Percentiles rank a stretch among this genome's conserved stretches.
phyloP scores from a whole-genome alignment of 2,888 invertebrate genomes.

The Criorhina ranunculi region DNA sequence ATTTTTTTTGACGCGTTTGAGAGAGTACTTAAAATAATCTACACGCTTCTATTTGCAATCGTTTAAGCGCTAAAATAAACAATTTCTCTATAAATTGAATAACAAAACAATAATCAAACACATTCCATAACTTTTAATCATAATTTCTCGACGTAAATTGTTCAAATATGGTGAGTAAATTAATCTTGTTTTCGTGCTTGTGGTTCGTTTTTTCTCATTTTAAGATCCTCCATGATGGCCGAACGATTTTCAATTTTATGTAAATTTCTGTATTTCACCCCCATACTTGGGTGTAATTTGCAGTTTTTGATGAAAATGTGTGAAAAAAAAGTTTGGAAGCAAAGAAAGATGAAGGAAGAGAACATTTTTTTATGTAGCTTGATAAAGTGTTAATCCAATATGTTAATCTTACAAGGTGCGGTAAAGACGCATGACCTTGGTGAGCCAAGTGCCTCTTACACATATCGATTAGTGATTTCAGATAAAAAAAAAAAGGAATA shows the following conservation, averaged over 20 bases:
- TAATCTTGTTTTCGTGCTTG: background rate
- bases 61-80: constrained; percentile 20
- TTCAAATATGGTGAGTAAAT: constrained; percentile 62
- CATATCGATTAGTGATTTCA: constrained; percentile 47
- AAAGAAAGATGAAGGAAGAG: background rate
- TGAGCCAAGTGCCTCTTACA: constrained; percentile 16
- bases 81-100: background rate
- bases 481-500: constrained; percentile 1
- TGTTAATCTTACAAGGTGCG: background rate
- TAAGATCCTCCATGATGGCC: constrained; percentile 51
- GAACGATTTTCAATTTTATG: constrained; percentile 1
- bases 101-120: constrained; percentile 37
- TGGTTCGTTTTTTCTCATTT: background rate
- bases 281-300: too few relatives aligned
- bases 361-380: background rate
- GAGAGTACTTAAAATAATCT: constrained; percentile 41
- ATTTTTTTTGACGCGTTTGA: constrained; percentile 64
- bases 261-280: background rate
- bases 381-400: background rate
- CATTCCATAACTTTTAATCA: background rate
- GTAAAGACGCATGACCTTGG: constrained; percentile 55
- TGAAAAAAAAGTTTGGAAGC: too few relatives aligned
- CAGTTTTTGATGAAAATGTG: too few relatives aligned
- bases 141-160: constrained; percentile 4
- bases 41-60: constrained; percentile 48